Evolutionary conservation across 2,888 invertebrate genomes (phyloP), one percentile per base, ranked within the genome.

Genomic region (Halictus quadricinctus): DNA sequence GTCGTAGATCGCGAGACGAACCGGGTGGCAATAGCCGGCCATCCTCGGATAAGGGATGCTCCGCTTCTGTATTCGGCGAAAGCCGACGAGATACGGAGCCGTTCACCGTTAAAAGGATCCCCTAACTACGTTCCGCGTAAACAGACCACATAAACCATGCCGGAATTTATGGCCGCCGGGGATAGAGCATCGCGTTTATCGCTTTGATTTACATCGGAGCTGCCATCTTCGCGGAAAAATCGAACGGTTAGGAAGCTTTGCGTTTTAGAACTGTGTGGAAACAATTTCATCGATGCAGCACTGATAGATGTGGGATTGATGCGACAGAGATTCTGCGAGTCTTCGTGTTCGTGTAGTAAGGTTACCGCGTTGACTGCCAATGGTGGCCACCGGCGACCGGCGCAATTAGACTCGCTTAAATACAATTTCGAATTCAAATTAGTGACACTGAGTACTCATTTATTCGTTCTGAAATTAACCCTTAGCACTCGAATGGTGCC

Each of bases 1-100:
- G 72, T 74, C 85, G 79, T 64, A 36, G 73, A 79, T 85, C 79
- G 69, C 50, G 48, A 13, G 36, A 18, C 66, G 48, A 66, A 50
- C 76, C 50, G 50, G 76, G 69, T 54, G 76, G 76, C 66, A 48
- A 76, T 66, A 36, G 76, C 46, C 46, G 64, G 64, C 25, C 72
- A 46, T 60, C 4, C 48, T 25, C 36, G 29, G 36, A 36, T 76
- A 64, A 60, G 21, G 36, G 36, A 43, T 13, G 36, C 69, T 6
- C 21, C 64, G 60, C 60, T 60, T 60, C 60, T 60, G 60, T 29
- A 29, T 64, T 43, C 48, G 48, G 36, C 48, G n/a, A 29, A 36
- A n/a, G 18, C 43, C 43, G 43, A 43, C 72, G 72, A 72, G 46
- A 48, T 46, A 70, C 41, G 46, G 36, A 48, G 25, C 25, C 50